Evolutionary conservation across 2,113 vertebrate species (phyloP).

Genomic region (Phalacrocorax pelagicus): DNA sequence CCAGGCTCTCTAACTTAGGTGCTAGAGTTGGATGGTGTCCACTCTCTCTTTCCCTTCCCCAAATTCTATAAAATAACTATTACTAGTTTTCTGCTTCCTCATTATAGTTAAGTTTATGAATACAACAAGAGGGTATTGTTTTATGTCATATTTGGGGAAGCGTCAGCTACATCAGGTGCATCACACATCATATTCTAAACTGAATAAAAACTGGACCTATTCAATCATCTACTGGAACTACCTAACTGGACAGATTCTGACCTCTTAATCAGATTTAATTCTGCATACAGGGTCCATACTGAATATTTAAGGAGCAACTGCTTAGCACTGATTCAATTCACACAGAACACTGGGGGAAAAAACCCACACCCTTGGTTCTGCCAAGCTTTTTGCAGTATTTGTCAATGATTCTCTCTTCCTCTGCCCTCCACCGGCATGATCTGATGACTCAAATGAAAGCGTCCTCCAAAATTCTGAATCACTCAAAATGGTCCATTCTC

Average conservation of each 20-base stretch:
- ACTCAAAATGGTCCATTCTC: not conserved
- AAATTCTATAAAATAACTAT: not conserved
- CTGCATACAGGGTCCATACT: not conserved
- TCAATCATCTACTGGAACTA: not conserved
- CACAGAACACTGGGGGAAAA: not conserved
- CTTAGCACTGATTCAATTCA: not conserved
- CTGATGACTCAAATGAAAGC: not conserved
- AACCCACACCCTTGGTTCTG: rapidly evolving
- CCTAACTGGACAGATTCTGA: not conserved
- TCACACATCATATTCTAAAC: not conserved
- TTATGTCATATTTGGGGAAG: not conserved
- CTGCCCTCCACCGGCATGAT: not conserved
- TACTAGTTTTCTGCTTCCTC: not conserved
- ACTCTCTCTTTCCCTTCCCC: not conserved
- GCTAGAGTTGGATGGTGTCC: not conserved
- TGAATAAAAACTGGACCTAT: not conserved
- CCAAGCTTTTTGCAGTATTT: not conserved
- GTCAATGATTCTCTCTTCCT: not conserved
- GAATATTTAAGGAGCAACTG: not conserved
- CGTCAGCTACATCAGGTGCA: not conserved
- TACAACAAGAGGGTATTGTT: not conserved
- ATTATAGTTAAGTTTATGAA: not conserved
- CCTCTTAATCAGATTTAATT: not conserved
- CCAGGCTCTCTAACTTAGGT: not conserved
- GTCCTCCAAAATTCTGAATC: not conserved